Evolutionary conservation across 2,113 vertebrate species (phyloP).

Genomic region (Periophthalmus modestus): DNA sequence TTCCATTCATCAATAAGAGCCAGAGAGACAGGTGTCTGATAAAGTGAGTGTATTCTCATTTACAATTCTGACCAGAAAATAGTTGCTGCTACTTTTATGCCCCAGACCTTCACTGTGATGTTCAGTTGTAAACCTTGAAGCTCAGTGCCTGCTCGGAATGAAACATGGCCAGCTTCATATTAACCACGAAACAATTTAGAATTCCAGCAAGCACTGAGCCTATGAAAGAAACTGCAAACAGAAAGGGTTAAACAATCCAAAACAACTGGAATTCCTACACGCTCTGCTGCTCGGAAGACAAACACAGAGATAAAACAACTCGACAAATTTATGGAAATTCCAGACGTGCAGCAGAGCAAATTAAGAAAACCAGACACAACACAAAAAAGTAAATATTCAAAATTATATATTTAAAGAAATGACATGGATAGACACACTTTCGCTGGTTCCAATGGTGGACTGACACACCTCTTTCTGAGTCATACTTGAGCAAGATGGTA

Average conservation of each 20-base stretch:
- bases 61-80: slow-evolving; percentile 13
- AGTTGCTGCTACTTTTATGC: slow-evolving; percentile 66
- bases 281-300: slow-evolving; percentile 63
- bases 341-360: slow-evolving; percentile 61
- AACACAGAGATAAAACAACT: slow-evolving; percentile 19
- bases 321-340: slow-evolving; percentile 6
- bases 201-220: slow-evolving; percentile 73
- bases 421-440: slow-evolving; percentile 61
- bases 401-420: slow-evolving; percentile 65
- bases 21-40: not conserved
- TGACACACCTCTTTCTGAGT: slow-evolving; percentile 85
- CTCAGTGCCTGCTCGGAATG: slow-evolving; percentile 69
- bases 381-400: slow-evolving; percentile 56
- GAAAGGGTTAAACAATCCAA: slow-evolving; percentile 38
- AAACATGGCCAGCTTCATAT: slow-evolving; percentile 28
- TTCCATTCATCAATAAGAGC: not conserved
- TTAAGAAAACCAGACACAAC: slow-evolving; percentile 66
- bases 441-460: slow-evolving; percentile 73
- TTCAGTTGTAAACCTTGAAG: slow-evolving; percentile 62
- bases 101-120: slow-evolving; percentile 57
- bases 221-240: slow-evolving; percentile 43
- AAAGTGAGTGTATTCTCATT: not conserved
- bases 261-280: slow-evolving; percentile 61
- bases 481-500: slow-evolving; percentile 82
- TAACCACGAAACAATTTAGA: slow-evolving; percentile 22